phyloP scores from a whole-genome alignment of 1,140 invertebrate species.

The Rhyacophila brunnea region DNA sequence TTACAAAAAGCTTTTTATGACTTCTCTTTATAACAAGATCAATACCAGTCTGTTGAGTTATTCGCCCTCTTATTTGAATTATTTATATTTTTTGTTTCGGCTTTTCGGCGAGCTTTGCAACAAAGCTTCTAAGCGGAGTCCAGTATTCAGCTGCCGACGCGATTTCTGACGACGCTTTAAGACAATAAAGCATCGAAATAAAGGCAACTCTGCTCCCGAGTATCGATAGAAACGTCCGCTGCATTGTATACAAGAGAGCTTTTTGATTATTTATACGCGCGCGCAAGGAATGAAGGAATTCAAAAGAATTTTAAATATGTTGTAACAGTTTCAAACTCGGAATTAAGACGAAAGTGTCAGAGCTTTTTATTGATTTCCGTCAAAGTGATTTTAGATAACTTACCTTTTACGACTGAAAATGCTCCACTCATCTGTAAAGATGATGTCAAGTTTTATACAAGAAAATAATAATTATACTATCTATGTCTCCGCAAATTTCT shows the following conservation, averaged over 20 bases:
- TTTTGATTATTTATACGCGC: constrained; percentile 16
- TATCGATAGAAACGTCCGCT: constrained; percentile 8
- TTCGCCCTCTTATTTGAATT: neutral
- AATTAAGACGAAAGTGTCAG: constrained; percentile 26
- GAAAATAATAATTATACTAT: no score
- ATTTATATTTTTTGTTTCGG: constrained; percentile 9
- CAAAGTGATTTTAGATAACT: no score
- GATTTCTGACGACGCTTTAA: constrained; percentile 10
- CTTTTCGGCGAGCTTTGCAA: neutral
- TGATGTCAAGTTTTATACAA: no score
- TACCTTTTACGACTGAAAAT: no score
- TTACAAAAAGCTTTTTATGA: no score
- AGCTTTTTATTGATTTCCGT: neutral
- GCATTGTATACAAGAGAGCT: neutral
- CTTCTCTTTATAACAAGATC: neutral
- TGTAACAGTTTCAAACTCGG: constrained; percentile 6
- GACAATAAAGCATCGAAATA: constrained; percentile 20
- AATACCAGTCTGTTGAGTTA: neutral
- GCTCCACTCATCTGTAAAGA: no score
- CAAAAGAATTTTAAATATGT: constrained; percentile 25
- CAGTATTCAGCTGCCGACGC: constrained; percentile 5
- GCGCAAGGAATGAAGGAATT: constrained; percentile 8
- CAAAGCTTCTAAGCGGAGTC: neutral
- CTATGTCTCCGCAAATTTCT: no score
- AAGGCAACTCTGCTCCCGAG: neutral